phyloP scores from a whole-genome alignment of 2,113 vertebrate genomes.

The Petaurus breviceps region DNA sequence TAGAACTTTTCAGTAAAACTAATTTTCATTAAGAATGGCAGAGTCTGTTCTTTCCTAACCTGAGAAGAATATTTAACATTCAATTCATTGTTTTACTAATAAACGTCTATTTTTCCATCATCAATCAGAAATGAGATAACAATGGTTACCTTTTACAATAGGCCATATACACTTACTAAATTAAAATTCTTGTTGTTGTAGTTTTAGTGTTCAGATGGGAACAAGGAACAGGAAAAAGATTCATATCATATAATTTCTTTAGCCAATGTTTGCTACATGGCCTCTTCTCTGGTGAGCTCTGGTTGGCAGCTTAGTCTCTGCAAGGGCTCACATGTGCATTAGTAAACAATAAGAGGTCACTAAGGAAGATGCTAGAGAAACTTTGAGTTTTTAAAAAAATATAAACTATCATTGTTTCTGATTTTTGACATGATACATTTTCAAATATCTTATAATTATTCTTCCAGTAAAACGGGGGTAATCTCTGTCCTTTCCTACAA shows the following conservation, averaged over 20 bases:
- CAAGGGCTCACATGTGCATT: conserved; percentile 18
- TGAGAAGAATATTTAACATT: conserved; percentile 28
- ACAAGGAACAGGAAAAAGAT: conserved; percentile 32
- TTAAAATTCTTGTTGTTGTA: neutral
- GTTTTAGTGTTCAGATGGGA: conserved; percentile 48
- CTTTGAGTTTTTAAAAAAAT: neutral
- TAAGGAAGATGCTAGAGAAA: conserved; percentile 22
- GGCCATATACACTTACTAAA: conserved; percentile 28
- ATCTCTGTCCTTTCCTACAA: neutral
- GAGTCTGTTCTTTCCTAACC: conserved; percentile 44
- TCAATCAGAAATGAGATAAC: conserved; percentile 13
- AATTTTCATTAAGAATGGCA: neutral
- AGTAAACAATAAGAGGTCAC: conserved; percentile 16
- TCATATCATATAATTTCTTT: conserved; percentile 34
- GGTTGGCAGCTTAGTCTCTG: conserved; percentile 1
- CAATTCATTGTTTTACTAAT: conserved; percentile 23
- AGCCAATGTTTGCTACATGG: conserved; percentile 47
- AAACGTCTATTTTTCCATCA: conserved; percentile 32
- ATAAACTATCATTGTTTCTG: conserved; percentile 7
- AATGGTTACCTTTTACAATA: conserved; percentile 14
- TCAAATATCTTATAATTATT: conserved; percentile 18
- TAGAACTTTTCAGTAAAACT: conserved; percentile 9
- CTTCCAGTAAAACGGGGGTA: neutral
- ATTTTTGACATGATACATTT: conserved; percentile 40
- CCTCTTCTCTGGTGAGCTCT: conserved; percentile 16